Percentiles rank a stretch among this genome's conserved stretches.
These are phyloP conservation scores for Excalfactoria chinensis DNA, from an alignment of 2,113 vertebrate species.

Conservation along the genomic window DNA sequence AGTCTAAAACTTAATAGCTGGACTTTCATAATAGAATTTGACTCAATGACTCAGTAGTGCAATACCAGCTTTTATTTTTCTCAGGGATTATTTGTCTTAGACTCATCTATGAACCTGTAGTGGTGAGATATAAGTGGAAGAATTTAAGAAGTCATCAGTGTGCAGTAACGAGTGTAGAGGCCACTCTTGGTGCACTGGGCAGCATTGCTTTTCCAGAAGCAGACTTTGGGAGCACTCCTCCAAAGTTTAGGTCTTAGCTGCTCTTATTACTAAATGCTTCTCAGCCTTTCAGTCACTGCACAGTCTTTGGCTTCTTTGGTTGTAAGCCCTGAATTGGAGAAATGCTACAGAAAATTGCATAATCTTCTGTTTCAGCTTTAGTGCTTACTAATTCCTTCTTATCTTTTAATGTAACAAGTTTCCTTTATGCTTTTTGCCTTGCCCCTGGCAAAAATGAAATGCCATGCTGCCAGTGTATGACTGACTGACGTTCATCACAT, in stretches of 20 bases:
- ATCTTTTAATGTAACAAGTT: not conserved
- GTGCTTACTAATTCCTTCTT: not conserved
- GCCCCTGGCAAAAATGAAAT: conserved; percentile 37
- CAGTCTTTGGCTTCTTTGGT: not conserved
- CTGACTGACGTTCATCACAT: conserved; percentile 23
- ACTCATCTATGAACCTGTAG: not conserved
- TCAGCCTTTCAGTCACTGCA: not conserved
- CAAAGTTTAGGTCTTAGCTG: not conserved
- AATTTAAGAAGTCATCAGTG: not conserved
- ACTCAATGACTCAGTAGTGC: not conserved
- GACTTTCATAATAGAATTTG: not conserved
- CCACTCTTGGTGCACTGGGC: not conserved
- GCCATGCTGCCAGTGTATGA: not conserved
- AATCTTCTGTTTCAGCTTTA: not conserved
- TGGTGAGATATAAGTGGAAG: not conserved
- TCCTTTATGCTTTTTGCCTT: conserved; percentile 8
- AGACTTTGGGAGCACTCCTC: not conserved
- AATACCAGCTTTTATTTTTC: not conserved
- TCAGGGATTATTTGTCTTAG: not conserved
- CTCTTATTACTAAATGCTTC: not conserved
- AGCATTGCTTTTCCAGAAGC: not conserved
- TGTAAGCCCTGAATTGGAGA: not conserved
- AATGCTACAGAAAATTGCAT: not conserved
- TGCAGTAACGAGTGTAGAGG: not conserved
- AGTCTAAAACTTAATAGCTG: not conserved